Evolutionary conservation across 2,888 invertebrate genomes (phyloP).

Genomic region (Sarcophaga caerulescens): DNA sequence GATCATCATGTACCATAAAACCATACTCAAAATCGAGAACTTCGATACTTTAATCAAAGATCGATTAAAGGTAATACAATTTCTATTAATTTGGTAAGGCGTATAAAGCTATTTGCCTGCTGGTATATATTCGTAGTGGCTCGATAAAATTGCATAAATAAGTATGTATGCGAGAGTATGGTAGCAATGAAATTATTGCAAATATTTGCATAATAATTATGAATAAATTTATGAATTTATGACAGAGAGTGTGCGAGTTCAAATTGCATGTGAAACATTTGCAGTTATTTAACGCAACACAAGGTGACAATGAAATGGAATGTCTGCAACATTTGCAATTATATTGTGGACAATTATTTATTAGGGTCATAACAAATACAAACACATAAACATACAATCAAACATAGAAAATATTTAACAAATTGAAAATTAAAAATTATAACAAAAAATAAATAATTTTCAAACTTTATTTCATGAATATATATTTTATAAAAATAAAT

Average conservation of each 20-base stretch:
- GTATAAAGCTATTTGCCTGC: background rate
- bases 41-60: background rate
- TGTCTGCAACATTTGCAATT: conserved; percentile 6
- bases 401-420: no score
- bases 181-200: conserved; percentile 32
- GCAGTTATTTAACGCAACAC: conserved; percentile 18
- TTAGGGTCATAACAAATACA: background rate
- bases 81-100: no score
- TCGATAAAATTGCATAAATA: background rate
- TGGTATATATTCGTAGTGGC: background rate
- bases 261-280: conserved; percentile 21
- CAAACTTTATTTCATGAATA: background rate
- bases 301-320: conserved; percentile 6
- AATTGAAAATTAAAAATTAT: background rate
- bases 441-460: background rate
- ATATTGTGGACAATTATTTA: background rate
- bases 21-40: background rate
- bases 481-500: background rate
- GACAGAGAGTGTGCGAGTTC: conserved; percentile 23
- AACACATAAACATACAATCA: no score
- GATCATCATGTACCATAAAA: no score
- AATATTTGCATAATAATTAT: conserved; percentile 42
- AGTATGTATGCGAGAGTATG: background rate
- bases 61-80: no score
- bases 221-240: conserved; percentile 16